Evolutionary conservation across 2,888 invertebrate genomes (phyloP).

Genomic region (Nephrotoma appendiculata): DNA sequence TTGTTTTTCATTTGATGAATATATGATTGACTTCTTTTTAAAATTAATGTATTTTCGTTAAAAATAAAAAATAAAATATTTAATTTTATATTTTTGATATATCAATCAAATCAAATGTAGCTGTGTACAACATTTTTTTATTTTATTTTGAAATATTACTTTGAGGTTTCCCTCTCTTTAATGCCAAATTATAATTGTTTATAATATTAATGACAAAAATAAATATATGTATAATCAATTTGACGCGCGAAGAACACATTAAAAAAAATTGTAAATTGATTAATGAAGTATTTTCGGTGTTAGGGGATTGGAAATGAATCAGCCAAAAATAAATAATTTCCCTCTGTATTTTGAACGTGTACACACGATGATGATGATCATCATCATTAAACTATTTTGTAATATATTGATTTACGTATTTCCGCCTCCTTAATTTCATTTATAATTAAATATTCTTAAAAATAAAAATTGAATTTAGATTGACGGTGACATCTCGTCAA

Average conservation of each 20-base stretch:
- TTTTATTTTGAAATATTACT: not conserved
- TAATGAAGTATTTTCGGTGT: not conserved
- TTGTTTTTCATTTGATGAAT: not conserved
- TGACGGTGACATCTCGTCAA: constrained; percentile 2
- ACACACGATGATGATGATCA: not conserved
- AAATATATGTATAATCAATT: not conserved
- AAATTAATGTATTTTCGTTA: not conserved
- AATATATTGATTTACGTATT: not conserved
- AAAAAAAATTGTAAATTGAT: not conserved
- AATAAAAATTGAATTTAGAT: not conserved
- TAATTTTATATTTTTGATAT: not conserved
- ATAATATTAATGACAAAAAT: not conserved
- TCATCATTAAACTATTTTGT: not conserved
- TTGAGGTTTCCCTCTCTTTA: not conserved
- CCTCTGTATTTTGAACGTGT: not conserved
- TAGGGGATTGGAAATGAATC: not conserved
- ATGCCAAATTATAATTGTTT: not conserved
- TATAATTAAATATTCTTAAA: not conserved
- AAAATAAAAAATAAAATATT: not conserved
- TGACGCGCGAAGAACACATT: not conserved
- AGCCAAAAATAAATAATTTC: not conserved
- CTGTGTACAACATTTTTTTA: not conserved
- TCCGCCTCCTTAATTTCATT: not conserved
- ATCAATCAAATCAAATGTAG: not conserved
- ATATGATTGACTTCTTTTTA: not conserved